Conservation (phyloP, 1,140 invertebrate genomes). For the Zaprionus africanus region DNA sequence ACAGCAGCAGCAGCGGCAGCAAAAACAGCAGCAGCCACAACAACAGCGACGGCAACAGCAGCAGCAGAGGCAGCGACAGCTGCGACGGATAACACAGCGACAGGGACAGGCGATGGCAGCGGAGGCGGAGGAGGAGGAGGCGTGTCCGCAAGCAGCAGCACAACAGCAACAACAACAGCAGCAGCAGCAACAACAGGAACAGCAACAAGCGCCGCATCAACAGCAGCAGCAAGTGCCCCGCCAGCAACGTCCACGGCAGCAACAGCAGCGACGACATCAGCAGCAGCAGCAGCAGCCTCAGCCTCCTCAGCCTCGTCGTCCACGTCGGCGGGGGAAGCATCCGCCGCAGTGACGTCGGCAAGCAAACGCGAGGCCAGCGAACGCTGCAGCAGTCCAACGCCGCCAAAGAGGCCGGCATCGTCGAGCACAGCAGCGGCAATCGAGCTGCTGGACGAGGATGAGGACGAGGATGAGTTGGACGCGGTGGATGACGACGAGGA, state of each 20-base stretch:
- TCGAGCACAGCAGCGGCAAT: conserved; percentile 20
- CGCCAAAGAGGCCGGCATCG: conserved; percentile 66
- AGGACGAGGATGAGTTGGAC: conserved; percentile 44
- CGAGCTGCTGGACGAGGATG: conserved; percentile 50
- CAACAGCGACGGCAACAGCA: conserved; percentile 34
- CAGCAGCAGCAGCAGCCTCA: conserved; percentile 34
- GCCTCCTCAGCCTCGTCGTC: conserved; percentile 1
- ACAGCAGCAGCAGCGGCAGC: conserved; percentile 42
- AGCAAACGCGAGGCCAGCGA: conserved; percentile 67
- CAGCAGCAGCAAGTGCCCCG: conserved; percentile 10
- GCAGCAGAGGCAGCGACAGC: conserved; percentile 33
- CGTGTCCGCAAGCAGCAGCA: conserved; percentile 28
- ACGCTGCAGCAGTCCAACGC: conserved; percentile 79
- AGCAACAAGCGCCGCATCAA: conserved; percentile 31
- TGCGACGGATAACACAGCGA: conserved; percentile 36
- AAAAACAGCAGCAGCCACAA: conserved; percentile 31
- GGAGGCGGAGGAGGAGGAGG: neutral
- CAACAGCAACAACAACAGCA: conserved; percentile 41
- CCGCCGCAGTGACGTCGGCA: conserved; percentile 27
- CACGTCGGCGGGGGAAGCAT: conserved; percentile 5
- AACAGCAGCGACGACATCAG: conserved; percentile 36
- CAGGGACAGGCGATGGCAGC: conserved; percentile 17
- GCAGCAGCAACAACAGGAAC: conserved; percentile 39
- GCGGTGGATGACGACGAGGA: conserved; percentile 39
- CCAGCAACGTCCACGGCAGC: conserved; percentile 11